Conservation (phyloP, 1,140 invertebrate species). For the Caenorhabditis remanei region DNA sequence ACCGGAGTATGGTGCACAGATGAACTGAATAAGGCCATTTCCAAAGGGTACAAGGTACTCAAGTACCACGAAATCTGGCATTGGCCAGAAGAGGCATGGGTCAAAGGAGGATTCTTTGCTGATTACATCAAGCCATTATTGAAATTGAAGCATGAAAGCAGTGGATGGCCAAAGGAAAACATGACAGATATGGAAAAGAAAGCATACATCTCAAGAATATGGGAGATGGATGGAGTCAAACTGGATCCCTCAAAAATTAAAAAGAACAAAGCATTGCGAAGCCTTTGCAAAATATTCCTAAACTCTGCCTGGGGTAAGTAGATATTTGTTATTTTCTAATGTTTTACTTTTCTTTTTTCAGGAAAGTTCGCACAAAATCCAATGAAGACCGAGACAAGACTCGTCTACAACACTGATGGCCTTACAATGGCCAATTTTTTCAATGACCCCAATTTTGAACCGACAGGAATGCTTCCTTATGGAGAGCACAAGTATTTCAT, state of each 20-base stretch:
- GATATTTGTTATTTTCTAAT: not conserved
- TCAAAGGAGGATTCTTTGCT: not conserved
- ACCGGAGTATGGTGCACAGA: not conserved
- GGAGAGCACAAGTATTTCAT: not conserved
- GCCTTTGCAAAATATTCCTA: not conserved
- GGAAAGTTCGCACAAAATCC: slow-evolving; percentile 2
- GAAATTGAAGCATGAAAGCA: not conserved
- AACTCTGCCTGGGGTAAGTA: not conserved
- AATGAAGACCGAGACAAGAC: not conserved
- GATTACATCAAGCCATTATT: not conserved
- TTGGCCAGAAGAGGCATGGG: not conserved
- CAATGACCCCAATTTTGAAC: not conserved
- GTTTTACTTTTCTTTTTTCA: not conserved
- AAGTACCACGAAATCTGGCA: not conserved
- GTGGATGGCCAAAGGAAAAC: not conserved
- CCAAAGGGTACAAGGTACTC: not conserved
- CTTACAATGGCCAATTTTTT: not conserved
- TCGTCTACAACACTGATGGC: not conserved
- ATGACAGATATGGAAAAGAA: not conserved
- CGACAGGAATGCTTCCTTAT: not conserved
- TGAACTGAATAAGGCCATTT: not conserved
- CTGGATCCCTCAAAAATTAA: not conserved
- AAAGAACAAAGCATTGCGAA: not conserved
- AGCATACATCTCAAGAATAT: not conserved
- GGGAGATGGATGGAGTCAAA: not conserved